Conservation (phyloP, 2,888 invertebrate genomes). For the Cecidostiba fungosa region DNA sequence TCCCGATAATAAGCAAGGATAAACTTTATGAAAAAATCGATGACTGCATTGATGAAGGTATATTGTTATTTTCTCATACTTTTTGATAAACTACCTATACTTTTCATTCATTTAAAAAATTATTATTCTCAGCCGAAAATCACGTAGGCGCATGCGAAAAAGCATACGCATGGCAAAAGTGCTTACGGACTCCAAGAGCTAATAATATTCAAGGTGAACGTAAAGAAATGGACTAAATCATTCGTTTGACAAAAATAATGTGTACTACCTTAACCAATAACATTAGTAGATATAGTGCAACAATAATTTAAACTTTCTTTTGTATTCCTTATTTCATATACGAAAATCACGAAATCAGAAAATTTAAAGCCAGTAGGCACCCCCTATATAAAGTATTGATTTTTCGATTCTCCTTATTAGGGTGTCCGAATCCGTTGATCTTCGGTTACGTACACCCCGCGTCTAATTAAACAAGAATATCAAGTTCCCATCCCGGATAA, state of each 20-base stretch:
- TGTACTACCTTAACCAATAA: background rate
- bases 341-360: background rate
- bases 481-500: conserved; percentile 32
- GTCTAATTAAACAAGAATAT: conserved; percentile 57
- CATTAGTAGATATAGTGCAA: background rate
- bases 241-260: background rate
- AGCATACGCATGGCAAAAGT: background rate
- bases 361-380: background rate
- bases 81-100: background rate
- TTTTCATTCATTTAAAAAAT: background rate
- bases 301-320: background rate
- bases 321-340: background rate
- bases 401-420: conserved; percentile 35
- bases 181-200: background rate
- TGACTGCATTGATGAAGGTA: background rate
- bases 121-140: background rate
- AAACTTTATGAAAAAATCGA: background rate
- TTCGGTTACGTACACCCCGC: conserved; percentile 22
- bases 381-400: conserved; percentile 25
- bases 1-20: background rate
- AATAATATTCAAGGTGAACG: background rate
- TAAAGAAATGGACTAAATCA: background rate
- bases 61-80: too few species aligned
- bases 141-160: background rate
- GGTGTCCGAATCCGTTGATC: conserved; percentile 10